Percentiles rank a stretch among this genome's conserved stretches.
These are phyloP conservation scores for Potamilus streckersoni DNA, from an alignment of 1,140 invertebrate genomes.

Conservation along the genomic window DNA sequence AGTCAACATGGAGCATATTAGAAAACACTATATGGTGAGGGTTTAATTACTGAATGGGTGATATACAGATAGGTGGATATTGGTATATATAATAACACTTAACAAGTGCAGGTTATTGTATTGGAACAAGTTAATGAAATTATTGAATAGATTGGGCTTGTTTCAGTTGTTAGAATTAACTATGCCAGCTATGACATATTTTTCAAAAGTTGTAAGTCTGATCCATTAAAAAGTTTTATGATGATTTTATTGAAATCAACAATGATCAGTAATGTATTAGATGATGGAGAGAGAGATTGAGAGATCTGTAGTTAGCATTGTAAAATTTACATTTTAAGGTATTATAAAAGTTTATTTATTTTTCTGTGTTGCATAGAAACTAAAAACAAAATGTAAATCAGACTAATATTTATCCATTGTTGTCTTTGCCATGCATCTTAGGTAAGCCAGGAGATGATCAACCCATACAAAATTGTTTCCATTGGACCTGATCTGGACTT, in stretches of 20 bases:
- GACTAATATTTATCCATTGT: not conserved
- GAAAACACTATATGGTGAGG: slow-evolving; percentile 57
- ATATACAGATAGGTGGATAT: not conserved
- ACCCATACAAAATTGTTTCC: slow-evolving; percentile 56
- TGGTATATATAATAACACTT: not conserved
- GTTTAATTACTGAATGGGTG: not conserved
- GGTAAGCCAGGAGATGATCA: slow-evolving; percentile 52
- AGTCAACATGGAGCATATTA: slow-evolving; percentile 59
- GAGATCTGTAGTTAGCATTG: not conserved
- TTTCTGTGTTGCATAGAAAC: not conserved
- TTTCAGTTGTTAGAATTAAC: not conserved
- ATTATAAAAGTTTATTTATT: not conserved
- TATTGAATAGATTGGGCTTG: too few relatives aligned
- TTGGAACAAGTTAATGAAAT: not conserved
- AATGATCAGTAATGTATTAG: not conserved
- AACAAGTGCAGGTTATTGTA: not conserved
- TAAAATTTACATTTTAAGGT: not conserved
- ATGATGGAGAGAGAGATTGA: not conserved
- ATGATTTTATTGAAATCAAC: not conserved
- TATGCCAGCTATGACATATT: not conserved
- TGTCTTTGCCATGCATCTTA: slow-evolving; percentile 24
- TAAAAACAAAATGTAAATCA: not conserved
- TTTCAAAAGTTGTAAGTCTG: too few relatives aligned
- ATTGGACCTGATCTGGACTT: slow-evolving; percentile 61
- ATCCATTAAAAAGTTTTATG: too few relatives aligned